Evolutionary conservation across 2,113 vertebrate species (phyloP).

Genomic region (Sinocyclocheilus anophthalmus): DNA sequence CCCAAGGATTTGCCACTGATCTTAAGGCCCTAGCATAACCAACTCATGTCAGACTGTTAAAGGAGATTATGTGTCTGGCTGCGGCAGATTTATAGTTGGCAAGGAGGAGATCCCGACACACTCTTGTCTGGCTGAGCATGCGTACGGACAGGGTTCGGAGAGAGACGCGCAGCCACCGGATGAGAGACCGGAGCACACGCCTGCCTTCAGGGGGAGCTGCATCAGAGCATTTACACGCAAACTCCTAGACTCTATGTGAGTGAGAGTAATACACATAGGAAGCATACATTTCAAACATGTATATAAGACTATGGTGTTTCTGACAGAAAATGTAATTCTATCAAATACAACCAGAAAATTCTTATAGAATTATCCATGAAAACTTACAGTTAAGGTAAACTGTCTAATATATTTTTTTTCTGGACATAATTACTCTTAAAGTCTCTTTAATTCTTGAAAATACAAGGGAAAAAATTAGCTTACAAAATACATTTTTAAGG

Average conservation of each 20-base stretch:
- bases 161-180: slow-evolving; percentile 63
- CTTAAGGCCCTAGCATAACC: too few relatives aligned
- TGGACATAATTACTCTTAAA: neutral
- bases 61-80: slow-evolving; percentile 36
- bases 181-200: slow-evolving; percentile 57
- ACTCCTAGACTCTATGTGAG: slow-evolving; percentile 90
- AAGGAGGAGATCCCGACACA: slow-evolving; percentile 96
- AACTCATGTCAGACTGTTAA: slow-evolving; percentile 16
- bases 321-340: neutral
- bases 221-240: slow-evolving; percentile 75
- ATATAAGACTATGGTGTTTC: neutral
- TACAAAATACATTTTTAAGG: neutral
- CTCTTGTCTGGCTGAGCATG: slow-evolving; percentile 76
- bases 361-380: neutral
- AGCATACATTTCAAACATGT: neutral
- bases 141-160: slow-evolving; percentile 69
- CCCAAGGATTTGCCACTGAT: neutral
- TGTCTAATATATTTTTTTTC: neutral
- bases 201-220: slow-evolving; percentile 70
- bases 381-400: neutral
- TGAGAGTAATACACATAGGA: slow-evolving; percentile 10
- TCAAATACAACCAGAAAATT: neutral
- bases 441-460: neutral
- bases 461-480: neutral
- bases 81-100: slow-evolving; percentile 89